These are phyloP conservation scores for Dasyornis broadbenti DNA, from an alignment of 2,113 vertebrate species.

Conservation along the genomic window DNA sequence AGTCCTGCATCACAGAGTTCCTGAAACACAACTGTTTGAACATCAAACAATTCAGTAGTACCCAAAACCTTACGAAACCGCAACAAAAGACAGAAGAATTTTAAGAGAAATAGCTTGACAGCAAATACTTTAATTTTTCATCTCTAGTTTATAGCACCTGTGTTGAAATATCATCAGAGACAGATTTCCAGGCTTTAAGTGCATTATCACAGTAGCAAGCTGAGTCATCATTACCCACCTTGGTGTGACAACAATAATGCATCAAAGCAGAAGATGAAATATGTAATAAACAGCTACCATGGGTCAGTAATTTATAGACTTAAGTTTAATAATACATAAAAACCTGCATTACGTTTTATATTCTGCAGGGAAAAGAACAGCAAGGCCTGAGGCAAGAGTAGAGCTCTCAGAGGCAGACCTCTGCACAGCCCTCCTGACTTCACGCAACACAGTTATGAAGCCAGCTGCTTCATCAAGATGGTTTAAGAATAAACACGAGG, in stretches of 20 bases:
- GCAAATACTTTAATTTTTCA: conserved; percentile 10
- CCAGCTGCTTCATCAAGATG: background rate
- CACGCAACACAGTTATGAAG: background rate
- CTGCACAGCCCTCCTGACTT: background rate
- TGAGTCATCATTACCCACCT: conserved; percentile 36
- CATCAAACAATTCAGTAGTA: background rate
- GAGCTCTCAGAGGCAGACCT: background rate
- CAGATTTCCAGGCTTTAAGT: conserved; percentile 35
- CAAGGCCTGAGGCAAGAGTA: background rate
- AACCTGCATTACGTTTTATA: background rate
- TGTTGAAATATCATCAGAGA: conserved; percentile 26
- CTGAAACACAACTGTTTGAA: background rate
- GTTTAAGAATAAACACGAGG: background rate
- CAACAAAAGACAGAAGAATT: background rate
- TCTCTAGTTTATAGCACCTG: background rate
- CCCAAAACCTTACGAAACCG: background rate
- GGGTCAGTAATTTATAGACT: conserved; percentile 40
- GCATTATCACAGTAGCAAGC: conserved; percentile 38
- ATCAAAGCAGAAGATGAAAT: conserved; percentile 53
- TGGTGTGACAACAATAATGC: conserved; percentile 26
- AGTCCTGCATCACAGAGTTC: background rate
- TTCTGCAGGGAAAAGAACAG: background rate
- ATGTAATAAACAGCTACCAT: conserved; percentile 11
- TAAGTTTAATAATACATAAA: conserved; percentile 40
- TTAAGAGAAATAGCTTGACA: background rate